Evolutionary conservation across 2,797 vertebrate species (phyloP).

Genomic region (Tinamus major): DNA sequence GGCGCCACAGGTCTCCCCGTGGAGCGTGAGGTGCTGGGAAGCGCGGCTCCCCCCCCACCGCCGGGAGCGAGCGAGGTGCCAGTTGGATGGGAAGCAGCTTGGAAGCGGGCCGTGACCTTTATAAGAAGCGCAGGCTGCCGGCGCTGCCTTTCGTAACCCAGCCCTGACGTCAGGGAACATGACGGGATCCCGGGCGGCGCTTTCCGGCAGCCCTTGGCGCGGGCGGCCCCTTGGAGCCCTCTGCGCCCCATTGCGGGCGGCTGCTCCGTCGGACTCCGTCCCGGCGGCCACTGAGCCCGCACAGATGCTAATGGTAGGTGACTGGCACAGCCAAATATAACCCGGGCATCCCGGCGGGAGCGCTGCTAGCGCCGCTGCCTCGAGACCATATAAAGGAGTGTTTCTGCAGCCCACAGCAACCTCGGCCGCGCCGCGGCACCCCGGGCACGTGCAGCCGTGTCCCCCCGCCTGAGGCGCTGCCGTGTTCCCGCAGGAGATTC

Average conservation of each 20-base stretch:
- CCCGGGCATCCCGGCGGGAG: slow-evolving; percentile 42
- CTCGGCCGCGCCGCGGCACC: background rate
- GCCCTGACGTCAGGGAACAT: slow-evolving; percentile 48
- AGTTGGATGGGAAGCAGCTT: slow-evolving; percentile 26
- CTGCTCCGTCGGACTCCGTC: too few species aligned
- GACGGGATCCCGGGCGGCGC: background rate
- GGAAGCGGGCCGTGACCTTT: slow-evolving; percentile 46
- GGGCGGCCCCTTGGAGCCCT: background rate
- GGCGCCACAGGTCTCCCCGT: background rate
- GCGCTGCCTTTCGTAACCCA: background rate
- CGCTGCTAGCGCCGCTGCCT: background rate
- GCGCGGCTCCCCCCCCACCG: background rate
- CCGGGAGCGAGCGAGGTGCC: background rate
- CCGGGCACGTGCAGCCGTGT: background rate
- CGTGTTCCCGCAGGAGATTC: slow-evolving; percentile 80
- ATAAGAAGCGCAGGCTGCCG: background rate
- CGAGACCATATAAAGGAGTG: slow-evolving; percentile 74
- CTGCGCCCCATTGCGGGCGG: too few species aligned
- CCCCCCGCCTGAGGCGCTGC: background rate
- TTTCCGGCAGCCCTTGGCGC: slow-evolving; percentile 28
- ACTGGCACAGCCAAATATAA: slow-evolving; percentile 62
- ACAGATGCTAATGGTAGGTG: background rate
- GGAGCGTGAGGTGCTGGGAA: slow-evolving; percentile 41
- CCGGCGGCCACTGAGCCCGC: background rate
- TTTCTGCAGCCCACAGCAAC: slow-evolving; percentile 43